Conservation (phyloP, 2,113 vertebrate species). For the Pao palembangensis region DNA sequence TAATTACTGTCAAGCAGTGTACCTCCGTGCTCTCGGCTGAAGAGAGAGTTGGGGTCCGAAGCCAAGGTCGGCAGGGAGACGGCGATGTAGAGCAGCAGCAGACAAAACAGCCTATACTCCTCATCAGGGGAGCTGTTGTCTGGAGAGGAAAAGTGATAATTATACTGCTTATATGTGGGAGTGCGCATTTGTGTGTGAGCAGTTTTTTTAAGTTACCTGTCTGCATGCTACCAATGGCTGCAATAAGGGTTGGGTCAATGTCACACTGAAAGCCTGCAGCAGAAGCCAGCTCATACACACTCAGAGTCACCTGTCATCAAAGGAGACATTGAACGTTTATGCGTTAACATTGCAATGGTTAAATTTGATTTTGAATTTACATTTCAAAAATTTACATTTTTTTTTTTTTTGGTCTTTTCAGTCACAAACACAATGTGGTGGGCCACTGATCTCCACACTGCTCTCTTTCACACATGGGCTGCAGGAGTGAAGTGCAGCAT, state of each 20-base stretch:
- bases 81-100: conserved; percentile 86
- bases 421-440: background rate
- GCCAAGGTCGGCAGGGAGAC: conserved; percentile 85
- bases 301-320: conserved; percentile 78
- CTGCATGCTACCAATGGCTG: conserved; percentile 77
- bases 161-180: no score
- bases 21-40: conserved; percentile 84
- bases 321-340: background rate
- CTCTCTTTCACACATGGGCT: background rate
- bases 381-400: no score
- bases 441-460: no score
- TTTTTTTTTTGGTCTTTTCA: background rate
- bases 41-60: conserved; percentile 78
- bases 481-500: conserved; percentile 3
- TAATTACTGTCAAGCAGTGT: conserved; percentile 45
- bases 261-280: conserved; percentile 84
- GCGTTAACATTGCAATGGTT: background rate
- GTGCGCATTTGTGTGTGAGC: background rate
- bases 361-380: background rate
- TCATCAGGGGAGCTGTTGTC: conserved; percentile 83
- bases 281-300: conserved; percentile 85
- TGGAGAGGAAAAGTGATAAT: conserved; percentile 40
- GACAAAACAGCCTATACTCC: conserved; percentile 85
- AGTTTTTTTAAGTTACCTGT: conserved; percentile 70
- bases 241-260: conserved; percentile 83